Percentiles rank a stretch among this genome's conserved stretches.
These are phyloP conservation scores for Nannoperca obscura DNA, from an alignment of 2,797 vertebrate genomes.

Conservation along the genomic window DNA sequence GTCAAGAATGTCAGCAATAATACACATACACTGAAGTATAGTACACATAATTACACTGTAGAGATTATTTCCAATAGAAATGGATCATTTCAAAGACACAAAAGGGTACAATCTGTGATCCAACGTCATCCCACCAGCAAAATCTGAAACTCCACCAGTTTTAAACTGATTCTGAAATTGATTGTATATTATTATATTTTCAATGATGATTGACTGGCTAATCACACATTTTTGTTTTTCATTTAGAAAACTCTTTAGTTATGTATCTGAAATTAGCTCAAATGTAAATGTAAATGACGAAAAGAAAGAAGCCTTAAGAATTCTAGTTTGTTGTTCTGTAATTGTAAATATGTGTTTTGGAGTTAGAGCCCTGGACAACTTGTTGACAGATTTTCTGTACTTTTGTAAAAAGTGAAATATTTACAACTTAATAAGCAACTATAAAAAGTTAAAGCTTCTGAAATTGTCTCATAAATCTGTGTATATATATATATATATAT, in stretches of 20 bases:
- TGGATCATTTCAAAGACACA: not conserved
- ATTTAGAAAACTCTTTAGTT: not conserved
- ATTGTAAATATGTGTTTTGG: not conserved
- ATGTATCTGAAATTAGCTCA: not conserved
- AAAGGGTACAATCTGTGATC: not conserved
- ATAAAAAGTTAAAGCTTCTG: not conserved
- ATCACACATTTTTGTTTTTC: not conserved
- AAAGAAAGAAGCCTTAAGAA: not conserved
- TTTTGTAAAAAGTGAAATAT: constrained; percentile 3
- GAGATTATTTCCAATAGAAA: not conserved
- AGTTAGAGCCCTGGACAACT: not conserved
- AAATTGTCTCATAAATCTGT: too few species aligned
- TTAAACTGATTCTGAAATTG: not conserved
- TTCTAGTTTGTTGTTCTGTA: not conserved
- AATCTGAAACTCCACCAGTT: not conserved
- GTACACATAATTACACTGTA: constrained; percentile 4
- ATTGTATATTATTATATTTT: not conserved
- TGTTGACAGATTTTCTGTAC: not conserved
- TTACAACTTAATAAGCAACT: not conserved
- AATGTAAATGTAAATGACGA: not conserved
- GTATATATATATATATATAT: too few species aligned
- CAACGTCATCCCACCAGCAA: not conserved
- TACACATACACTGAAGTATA: not conserved
- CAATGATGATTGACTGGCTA: not conserved
- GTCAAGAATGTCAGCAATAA: constrained; percentile 1